Conservation (phyloP, 30 jellyfish, hydroid and myxozoan species). For the Turritopsis dohrnii region DNA sequence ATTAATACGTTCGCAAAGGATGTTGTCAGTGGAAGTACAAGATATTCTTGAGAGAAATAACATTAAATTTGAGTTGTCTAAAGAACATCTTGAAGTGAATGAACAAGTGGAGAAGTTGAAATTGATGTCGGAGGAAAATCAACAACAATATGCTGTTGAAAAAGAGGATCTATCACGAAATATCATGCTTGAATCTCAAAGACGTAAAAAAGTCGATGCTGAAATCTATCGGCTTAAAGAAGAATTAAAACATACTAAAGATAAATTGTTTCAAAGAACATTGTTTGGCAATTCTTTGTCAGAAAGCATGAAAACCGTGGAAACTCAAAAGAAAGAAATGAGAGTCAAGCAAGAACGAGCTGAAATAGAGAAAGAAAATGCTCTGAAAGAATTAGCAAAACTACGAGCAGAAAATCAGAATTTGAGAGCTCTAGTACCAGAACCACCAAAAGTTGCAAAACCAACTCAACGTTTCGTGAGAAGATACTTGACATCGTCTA, state of each 20-base stretch:
- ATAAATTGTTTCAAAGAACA: background rate
- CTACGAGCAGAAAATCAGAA: background rate
- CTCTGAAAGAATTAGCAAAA: background rate
- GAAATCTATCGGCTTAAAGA: background rate
- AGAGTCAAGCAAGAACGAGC: background rate
- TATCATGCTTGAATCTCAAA: background rate
- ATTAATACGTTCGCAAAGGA: background rate
- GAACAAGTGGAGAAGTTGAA: background rate
- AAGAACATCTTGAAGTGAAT: background rate
- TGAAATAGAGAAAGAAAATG: background rate
- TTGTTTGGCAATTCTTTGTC: background rate
- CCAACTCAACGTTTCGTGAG: background rate
- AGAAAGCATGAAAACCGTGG: background rate
- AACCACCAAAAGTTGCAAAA: background rate
- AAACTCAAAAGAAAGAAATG: background rate
- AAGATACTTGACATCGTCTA: background rate
- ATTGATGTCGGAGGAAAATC: background rate
- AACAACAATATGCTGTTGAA: background rate
- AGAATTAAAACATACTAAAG: background rate
- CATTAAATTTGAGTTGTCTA: background rate
- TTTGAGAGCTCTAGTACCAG: background rate
- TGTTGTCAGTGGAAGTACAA: background rate
- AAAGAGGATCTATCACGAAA: background rate
- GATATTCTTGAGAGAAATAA: background rate
- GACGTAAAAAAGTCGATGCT: background rate